Conservation (phyloP, 2,113 vertebrate species). For the Phaethon lepturus region DNA sequence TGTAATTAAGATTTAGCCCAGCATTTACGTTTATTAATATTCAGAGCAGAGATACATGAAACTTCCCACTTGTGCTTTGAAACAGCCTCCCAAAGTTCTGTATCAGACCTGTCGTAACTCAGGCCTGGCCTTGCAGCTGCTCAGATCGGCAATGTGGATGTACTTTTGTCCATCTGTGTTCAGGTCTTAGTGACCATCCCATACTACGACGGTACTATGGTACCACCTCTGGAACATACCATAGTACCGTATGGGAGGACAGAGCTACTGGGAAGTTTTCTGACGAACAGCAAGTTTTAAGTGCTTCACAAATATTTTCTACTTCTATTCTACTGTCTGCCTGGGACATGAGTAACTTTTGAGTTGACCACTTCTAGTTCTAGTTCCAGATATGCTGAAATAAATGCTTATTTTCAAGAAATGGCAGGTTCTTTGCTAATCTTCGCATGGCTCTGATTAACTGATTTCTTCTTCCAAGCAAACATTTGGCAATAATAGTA, state of each 20-base stretch:
- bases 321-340: not conserved
- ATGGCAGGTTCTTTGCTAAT: not conserved
- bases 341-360: not conserved
- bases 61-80: not conserved
- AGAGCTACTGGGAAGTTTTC: not conserved
- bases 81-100: not conserved
- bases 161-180: not conserved
- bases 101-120: not conserved
- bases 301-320: not conserved
- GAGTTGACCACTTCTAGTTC: not conserved
- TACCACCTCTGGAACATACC: not conserved
- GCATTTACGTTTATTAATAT: not conserved
- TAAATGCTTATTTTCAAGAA: not conserved
- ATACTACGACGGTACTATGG: accelerated
- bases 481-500: not conserved
- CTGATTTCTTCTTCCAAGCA: not conserved
- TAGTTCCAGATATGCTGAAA: not conserved
- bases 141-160: not conserved
- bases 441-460: not conserved
- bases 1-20: not conserved
- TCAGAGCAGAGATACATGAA: not conserved
- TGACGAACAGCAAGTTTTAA: not conserved
- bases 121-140: not conserved
- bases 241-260: not conserved
- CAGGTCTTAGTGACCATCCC: too few relatives aligned